These are phyloP conservation scores for Paracentrotus lividus DNA, from an alignment of 53 echinoderm and acorn worm species.

Conservation along the genomic window DNA sequence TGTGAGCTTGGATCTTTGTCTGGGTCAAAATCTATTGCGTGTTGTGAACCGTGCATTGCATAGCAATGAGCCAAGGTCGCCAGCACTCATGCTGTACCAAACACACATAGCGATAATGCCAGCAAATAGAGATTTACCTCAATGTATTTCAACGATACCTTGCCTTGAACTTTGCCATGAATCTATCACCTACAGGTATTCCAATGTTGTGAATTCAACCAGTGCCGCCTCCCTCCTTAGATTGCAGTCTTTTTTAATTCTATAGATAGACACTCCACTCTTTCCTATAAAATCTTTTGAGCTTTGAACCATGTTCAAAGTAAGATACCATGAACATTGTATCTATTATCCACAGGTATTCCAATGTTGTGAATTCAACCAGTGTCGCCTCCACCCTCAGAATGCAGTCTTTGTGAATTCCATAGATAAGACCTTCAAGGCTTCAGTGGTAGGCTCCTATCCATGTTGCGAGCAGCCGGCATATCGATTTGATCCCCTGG, in stretches of 20 bases:
- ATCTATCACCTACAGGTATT: slow-evolving; percentile 82
- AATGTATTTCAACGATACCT: too few species aligned
- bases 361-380: slow-evolving; percentile 85
- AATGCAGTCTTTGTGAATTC: slow-evolving; percentile 79
- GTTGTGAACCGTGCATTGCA: too few species aligned
- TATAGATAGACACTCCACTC: slow-evolving; percentile 49
- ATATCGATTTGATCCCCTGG: slow-evolving; percentile 85
- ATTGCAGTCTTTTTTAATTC: slow-evolving; percentile 78
- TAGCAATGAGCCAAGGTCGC: too few species aligned
- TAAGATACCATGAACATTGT: not conserved
- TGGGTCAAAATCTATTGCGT: too few species aligned
- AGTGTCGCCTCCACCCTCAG: slow-evolving; percentile 90
- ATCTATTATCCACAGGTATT: slow-evolving; percentile 73
- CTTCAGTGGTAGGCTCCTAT: slow-evolving; percentile 80
- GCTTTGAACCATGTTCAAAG: too few species aligned
- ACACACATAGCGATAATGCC: too few species aligned
- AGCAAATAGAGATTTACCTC: too few species aligned
- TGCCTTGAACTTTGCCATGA: too few species aligned
- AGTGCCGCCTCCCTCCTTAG: slow-evolving; percentile 89
- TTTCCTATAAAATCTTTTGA: too few species aligned
- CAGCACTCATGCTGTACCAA: too few species aligned
- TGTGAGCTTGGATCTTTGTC: too few species aligned
- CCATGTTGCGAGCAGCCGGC: slow-evolving; percentile 89
- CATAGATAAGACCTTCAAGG: slow-evolving; percentile 58
- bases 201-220: slow-evolving; percentile 84